Evolutionary conservation across 2,113 vertebrate genomes (phyloP), one percentile per base, ranked within the genome.

Genomic region (Eublepharis macularius): DNA sequence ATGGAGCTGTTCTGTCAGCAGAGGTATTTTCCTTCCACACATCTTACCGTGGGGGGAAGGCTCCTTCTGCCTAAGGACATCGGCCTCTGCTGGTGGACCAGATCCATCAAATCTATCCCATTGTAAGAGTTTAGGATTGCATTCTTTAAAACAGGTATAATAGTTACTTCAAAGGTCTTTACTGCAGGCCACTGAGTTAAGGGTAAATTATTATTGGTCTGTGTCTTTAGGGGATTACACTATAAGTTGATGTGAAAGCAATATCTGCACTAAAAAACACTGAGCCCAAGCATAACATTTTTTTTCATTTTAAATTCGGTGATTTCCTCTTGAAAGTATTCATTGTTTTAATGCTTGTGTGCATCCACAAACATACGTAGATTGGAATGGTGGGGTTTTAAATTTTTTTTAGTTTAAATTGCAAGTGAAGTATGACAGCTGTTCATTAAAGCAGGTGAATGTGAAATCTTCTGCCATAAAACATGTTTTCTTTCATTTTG

Each of bases 381-480:
- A 63, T 24, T 2, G 8, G 39, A 79, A 24, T 21, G 2, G 14
- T 72, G 16, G 14, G 36, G 65, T 80, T 19, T 45, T 32, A 21
- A 49, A 47, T 19, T 2, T 77, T 70, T 76, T 78, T 29, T 14
- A 57, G 19, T 90, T 69, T 41, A 82, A 41, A 89, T 90, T 88
- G 6, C 45, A 84, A 69, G 26, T 83, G 26, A 0, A 85, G 17
- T 49, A 36, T 63, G 78, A 90, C 81, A 92, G 95, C 96, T 96
- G 93, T 96, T 96, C 95, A 96, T 96, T 95, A 95, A 94, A 84
- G 87, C 83, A 51, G 88, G 85, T 54, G 21, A 80, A 17, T 82
- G 88, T 89, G 88, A 87, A n/a, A 39, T 73, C 39, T 82, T 4
- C 60, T 54, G 76, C 90, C 78, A 32, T 91, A 80, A 65, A 3